Base-by-base conservation (phyloP, 1,140 invertebrate genomes). In the Pogonomyrmex californicus region DNA sequence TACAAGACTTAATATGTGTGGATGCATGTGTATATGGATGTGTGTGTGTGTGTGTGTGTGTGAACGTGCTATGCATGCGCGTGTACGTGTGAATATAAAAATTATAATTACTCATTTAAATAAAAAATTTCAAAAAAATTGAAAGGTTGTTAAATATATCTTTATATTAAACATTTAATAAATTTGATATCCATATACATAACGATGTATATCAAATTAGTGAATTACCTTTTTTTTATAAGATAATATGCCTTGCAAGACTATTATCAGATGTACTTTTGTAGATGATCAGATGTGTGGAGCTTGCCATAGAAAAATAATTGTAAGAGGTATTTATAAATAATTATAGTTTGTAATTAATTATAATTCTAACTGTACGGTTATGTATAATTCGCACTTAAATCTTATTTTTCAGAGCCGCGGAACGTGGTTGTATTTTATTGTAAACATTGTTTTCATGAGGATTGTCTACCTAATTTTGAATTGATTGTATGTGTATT, bases 361-460 rank as follows among this genome's bases (percentile, higher is more conserved):
- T 49, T 58, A n/a, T 58, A 75, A 12, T 36, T 44, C 23, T 30
- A 79, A 54, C 87, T 78, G 30, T 44, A 77, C 78, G 36, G 36
- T 17, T 71, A 75, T 58, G 10, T 36, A 44, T 49, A 63, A 89
- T 47, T 47, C 6, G 23, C 17, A 10, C 78, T 51, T 82, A 56
- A 76, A 85, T 86, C 58, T 51, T 90, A 94, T 76, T 86, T 93
- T 92, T 94, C 95, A 94, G 97, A 98, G 92, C 96, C 96, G 12
- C 97, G 96, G 90, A 97, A 97, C 94, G 95, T 99, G 87, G 95
- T 97, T 83, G 96, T 98, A 60, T 99, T 99, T 94, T 98, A 98
- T 93, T 99, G 98, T 93, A 97, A 97, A 87, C 99, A 99, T 95
- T 96, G 97, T 0, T 99, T 99, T 94, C 99, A 99, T 94, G 97